Conservation (phyloP, 2,888 invertebrate genomes). For the Noctuana brunneofusca region DNA sequence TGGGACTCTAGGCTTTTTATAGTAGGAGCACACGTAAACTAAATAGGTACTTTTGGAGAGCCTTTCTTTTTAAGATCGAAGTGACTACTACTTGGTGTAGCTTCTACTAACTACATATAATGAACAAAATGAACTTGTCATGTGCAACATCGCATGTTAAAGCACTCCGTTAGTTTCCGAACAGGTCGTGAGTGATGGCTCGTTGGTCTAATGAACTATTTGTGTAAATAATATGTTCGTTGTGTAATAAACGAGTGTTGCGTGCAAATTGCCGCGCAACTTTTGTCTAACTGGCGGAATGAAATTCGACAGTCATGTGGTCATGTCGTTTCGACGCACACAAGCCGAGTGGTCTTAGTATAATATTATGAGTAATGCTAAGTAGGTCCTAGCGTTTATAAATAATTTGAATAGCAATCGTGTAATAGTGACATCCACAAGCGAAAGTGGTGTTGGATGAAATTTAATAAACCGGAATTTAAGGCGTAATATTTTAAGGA, state of each 20-base stretch:
- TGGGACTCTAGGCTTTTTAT: too few relatives aligned
- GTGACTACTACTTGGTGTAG: too few relatives aligned
- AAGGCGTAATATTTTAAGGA: not conserved
- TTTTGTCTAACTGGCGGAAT: slow-evolving; percentile 19
- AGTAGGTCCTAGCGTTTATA: not conserved
- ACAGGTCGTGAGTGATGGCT: slow-evolving; percentile 31
- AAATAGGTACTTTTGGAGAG: too few relatives aligned
- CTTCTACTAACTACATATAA: not conserved
- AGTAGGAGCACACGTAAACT: not conserved
- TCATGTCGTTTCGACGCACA: not conserved
- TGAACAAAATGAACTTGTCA: too few relatives aligned
- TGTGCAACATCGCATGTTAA: slow-evolving; percentile 16
- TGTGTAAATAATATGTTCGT: slow-evolving; percentile 33
- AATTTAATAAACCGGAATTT: not conserved
- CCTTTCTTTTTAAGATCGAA: too few relatives aligned
- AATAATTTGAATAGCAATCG: not conserved
- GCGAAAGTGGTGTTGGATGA: not conserved
- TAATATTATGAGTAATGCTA: not conserved
- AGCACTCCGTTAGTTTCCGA: slow-evolving; percentile 21
- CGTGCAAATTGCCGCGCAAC: slow-evolving; percentile 25
- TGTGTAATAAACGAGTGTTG: slow-evolving; percentile 32
- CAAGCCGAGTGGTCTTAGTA: not conserved
- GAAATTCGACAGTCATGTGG: slow-evolving; percentile 12
- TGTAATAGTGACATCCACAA: not conserved
- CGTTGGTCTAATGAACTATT: slow-evolving; percentile 34